Evolutionary conservation across 2,797 vertebrate species (phyloP).

Genomic region (Takifugu rubripes): DNA sequence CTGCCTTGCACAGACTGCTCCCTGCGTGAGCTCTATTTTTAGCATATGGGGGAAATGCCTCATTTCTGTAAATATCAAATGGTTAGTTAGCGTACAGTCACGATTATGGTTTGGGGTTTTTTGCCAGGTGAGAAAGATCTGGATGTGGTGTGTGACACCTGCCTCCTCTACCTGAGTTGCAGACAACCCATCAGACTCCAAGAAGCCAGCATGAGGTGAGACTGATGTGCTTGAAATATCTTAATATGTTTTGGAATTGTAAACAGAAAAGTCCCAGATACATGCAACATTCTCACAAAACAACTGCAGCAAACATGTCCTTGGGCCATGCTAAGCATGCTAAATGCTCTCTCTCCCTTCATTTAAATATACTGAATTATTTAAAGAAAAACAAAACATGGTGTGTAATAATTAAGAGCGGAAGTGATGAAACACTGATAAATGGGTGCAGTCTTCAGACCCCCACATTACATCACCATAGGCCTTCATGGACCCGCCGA

Average conservation of each 20-base stretch:
- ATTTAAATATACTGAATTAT: neutral
- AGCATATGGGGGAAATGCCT: neutral
- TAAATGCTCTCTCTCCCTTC: neutral
- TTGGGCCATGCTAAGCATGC: neutral
- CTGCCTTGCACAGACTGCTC: no score
- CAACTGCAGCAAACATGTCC: neutral
- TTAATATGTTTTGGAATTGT: neutral
- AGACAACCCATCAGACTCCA: slow-evolving; percentile 88
- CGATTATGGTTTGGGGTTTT: slow-evolving; percentile 31
- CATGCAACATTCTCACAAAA: neutral
- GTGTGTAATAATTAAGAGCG: neutral
- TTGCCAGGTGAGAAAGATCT: slow-evolving; percentile 85
- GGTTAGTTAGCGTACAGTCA: neutral
- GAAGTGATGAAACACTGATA: neutral
- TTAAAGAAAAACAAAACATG: slow-evolving; percentile 1
- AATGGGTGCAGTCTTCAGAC: neutral
- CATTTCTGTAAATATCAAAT: neutral
- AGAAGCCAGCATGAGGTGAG: slow-evolving; percentile 87
- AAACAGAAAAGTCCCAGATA: neutral
- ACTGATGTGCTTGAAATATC: neutral
- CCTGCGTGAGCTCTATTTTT: neutral
- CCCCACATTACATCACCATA: no score
- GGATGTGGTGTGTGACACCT: slow-evolving; percentile 83
- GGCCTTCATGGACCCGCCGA: no score
- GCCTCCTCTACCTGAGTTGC: slow-evolving; percentile 88